These are phyloP conservation scores for Spodoptera frugiperda DNA, from an alignment of 1,140 invertebrate genomes.

Conservation along the genomic window DNA sequence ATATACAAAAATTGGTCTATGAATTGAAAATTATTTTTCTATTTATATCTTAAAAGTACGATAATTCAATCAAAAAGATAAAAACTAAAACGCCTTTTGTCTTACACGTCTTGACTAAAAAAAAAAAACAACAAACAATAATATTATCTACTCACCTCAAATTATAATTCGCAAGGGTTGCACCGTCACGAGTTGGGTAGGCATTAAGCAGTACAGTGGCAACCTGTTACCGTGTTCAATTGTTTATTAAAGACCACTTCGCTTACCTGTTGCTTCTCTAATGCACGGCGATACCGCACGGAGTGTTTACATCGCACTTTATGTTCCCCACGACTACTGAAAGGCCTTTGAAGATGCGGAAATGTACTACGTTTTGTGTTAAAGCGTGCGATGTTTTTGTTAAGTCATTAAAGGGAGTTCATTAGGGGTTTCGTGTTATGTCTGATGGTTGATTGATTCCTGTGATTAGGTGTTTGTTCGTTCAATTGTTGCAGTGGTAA, in stretches of 20 bases:
- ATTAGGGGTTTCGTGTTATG: no score
- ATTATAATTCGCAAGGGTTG: neutral
- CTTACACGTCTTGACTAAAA: no score
- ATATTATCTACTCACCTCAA: neutral
- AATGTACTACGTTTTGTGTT: neutral
- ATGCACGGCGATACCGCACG: slow-evolving; percentile 9
- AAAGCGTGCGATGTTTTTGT: neutral
- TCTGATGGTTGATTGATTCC: no score
- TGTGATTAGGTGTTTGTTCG: neutral
- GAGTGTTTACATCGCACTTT: neutral
- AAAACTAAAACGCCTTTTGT: no score
- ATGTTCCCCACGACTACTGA: neutral
- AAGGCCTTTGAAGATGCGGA: slow-evolving; percentile 5
- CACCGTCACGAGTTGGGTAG: neutral
- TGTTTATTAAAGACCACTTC: slow-evolving; percentile 19
- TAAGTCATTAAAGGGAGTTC: no score
- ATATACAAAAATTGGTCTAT: no score
- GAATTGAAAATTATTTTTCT: no score
- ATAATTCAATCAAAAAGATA: no score
- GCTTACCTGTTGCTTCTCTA: slow-evolving; percentile 13
- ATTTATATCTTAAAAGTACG: no score
- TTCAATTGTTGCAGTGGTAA: neutral
- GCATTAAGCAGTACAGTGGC: neutral
- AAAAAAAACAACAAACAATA: no score
- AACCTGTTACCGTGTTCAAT: slow-evolving; percentile 33